Conservation (phyloP, 2,888 invertebrate species). For the Drosophila fungiperda region DNA sequence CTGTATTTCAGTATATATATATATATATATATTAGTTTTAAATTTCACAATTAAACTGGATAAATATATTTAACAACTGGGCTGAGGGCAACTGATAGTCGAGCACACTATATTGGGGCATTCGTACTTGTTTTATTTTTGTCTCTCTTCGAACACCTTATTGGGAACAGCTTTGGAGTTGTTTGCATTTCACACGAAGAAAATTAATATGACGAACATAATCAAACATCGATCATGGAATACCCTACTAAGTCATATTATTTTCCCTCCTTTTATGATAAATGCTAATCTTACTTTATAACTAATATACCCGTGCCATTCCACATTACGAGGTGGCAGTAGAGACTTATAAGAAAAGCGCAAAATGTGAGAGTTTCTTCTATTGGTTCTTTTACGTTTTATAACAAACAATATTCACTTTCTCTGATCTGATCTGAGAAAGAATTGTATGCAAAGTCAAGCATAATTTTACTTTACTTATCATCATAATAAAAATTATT, state of each 20-base stretch:
- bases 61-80: background rate
- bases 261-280: background rate
- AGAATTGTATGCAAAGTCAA: background rate
- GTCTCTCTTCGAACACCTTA: conserved; percentile 27
- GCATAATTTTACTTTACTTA: background rate
- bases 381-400: background rate
- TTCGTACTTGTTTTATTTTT: background rate
- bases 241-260: background rate
- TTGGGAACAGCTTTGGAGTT: background rate
- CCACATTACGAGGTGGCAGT: background rate
- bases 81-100: background rate
- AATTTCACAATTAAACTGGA: background rate
- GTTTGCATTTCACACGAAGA: conserved; percentile 47
- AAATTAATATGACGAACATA: background rate
- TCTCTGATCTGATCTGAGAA: conserved; percentile 2
- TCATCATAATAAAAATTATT: background rate
- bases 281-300: background rate
- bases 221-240: background rate
- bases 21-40: background rate
- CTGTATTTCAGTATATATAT: no score
- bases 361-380: conserved; percentile 9
- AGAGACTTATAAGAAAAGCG: background rate
- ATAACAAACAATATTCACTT: conserved; percentile 3
- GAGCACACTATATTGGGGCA: background rate
- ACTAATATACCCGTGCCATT: conserved; percentile 1